A percentile compares a stretch with the other conserved stretches of the same genome.
Conservation (phyloP, 1,140 invertebrate species). For the Eupeodes corollae region DNA sequence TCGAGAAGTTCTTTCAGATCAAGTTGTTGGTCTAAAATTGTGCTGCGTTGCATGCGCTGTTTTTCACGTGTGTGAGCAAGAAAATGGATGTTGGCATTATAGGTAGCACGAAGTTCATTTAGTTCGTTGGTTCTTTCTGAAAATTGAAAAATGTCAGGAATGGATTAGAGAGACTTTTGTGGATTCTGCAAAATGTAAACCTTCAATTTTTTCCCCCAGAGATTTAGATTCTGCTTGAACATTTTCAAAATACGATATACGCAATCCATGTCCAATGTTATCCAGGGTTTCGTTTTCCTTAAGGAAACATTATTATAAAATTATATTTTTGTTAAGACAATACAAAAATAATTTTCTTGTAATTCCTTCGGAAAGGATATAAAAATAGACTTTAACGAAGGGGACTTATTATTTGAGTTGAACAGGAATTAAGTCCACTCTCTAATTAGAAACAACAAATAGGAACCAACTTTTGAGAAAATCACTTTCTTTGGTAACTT, state of each 20-base stretch:
- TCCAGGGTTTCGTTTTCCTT: constrained; percentile 15
- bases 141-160: not conserved
- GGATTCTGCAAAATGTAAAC: constrained; percentile 5
- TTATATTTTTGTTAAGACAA: no score
- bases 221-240: constrained; percentile 17
- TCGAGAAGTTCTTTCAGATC: not conserved
- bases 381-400: no score
- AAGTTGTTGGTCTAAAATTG: constrained; percentile 1
- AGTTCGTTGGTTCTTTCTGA: constrained; percentile 20
- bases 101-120: constrained; percentile 8
- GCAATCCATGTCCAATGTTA: constrained; percentile 14
- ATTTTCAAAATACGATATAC: constrained; percentile 15
- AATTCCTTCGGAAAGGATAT: no score
- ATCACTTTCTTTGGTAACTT: no score
- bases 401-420: no score
- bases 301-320: no score
- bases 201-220: constrained; percentile 26
- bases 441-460: no score
- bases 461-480: no score
- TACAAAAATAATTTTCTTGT: no score
- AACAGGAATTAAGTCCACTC: no score
- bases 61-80: constrained; percentile 21
- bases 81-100: constrained; percentile 15
- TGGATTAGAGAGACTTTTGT: not conserved
- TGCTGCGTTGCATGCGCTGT: constrained; percentile 2